Percentiles rank a stretch among this genome's conserved stretches.
Evolutionary conservation across 2,113 vertebrate genomes (phyloP).

Genomic region (Forbesichthys papilliferus): DNA sequence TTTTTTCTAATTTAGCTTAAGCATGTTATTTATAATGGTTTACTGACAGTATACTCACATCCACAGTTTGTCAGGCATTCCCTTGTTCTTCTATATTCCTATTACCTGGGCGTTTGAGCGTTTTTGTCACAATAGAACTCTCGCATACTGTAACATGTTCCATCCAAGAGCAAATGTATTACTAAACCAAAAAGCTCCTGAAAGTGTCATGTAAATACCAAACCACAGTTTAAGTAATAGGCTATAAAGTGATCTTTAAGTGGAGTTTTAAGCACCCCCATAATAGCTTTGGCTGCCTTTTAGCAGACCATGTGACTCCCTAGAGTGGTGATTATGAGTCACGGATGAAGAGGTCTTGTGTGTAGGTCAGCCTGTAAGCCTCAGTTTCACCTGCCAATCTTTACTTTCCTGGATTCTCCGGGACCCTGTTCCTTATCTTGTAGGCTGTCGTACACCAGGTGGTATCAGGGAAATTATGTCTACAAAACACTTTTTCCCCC

Average conservation of each 20-base stretch:
- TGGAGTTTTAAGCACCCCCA: constrained; percentile 99
- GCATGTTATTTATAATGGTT: no score
- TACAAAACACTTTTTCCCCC: constrained; percentile 84
- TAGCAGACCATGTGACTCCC: constrained; percentile 94
- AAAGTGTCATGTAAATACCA: constrained; percentile 99
- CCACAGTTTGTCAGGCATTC: constrained; percentile 3
- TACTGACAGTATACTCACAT: not conserved
- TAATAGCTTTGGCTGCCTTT: constrained; percentile 99
- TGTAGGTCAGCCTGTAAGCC: constrained; percentile 95
- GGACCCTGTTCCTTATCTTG: constrained; percentile 90
- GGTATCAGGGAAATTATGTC: constrained; percentile 93
- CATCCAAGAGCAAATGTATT: constrained; percentile 90
- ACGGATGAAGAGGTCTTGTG: constrained; percentile 97
- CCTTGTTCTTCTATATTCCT: constrained; percentile 22
- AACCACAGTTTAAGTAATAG: constrained; percentile 99
- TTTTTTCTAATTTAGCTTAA: not conserved
- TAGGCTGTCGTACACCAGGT: constrained; percentile 91
- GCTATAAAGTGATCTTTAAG: constrained; percentile 99
- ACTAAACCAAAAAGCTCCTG: constrained; percentile 92
- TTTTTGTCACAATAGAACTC: constrained; percentile 83
- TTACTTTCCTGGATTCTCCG: constrained; percentile 85
- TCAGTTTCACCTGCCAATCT: constrained; percentile 99
- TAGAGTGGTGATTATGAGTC: constrained; percentile 99
- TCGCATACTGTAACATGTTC: constrained; percentile 66
- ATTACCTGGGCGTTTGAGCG: constrained; percentile 76